A percentile compares a stretch with the other conserved stretches of the same genome.
These are phyloP conservation scores for Diogma glabrata DNA, from an alignment of 2,888 invertebrate species.

Conservation along the genomic window DNA sequence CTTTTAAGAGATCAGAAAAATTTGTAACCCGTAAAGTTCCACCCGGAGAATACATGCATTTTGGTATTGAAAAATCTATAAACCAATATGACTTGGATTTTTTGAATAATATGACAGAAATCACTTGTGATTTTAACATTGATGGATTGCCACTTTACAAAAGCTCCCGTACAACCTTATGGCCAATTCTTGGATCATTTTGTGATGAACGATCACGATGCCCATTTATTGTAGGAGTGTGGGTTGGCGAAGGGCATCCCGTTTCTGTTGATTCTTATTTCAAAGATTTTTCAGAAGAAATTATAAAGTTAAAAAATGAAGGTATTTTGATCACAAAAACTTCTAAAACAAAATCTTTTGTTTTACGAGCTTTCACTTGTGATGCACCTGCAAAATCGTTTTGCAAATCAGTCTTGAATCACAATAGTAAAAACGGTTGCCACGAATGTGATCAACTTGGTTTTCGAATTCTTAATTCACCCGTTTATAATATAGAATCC, in stretches of 20 bases:
- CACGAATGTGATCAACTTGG: conserved; percentile 6
- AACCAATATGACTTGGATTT: not conserved
- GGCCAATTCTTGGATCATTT: conserved; percentile 5
- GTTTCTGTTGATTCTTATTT: not conserved
- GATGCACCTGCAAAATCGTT: conserved; percentile 7
- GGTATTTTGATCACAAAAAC: no score
- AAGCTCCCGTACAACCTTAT: conserved; percentile 1
- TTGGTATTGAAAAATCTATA: not conserved
- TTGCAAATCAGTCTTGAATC: no score
- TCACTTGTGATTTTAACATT: conserved; percentile 7
- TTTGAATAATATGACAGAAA: not conserved
- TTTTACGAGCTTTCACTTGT: not conserved
- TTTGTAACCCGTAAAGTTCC: not conserved
- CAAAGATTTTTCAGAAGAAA: conserved; percentile 1
- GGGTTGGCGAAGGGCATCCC: not conserved
- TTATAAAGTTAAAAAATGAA: not conserved
- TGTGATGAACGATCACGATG: no score
- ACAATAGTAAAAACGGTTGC: not conserved
- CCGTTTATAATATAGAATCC: no score
- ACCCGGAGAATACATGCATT: not conserved
- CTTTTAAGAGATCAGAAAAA: not conserved
- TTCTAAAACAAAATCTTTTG: no score
- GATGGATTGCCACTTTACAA: no score
- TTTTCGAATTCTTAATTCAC: no score
- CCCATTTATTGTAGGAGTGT: conserved; percentile 4